Evolutionary conservation across 2,888 invertebrate genomes (phyloP).

Genomic region (Ferrisia virgata): DNA sequence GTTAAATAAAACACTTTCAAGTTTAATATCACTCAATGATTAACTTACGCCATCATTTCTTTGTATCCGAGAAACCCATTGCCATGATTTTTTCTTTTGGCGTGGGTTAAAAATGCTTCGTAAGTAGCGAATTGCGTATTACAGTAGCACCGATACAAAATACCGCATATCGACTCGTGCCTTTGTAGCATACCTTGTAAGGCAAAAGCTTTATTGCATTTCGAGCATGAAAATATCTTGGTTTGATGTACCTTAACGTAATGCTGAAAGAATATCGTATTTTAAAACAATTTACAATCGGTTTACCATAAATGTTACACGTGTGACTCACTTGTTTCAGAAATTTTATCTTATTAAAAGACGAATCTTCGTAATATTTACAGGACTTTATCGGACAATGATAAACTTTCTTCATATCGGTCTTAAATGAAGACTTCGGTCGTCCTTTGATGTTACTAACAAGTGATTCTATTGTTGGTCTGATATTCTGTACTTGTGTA

Average conservation of each 20-base stretch:
- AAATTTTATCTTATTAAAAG: slow-evolving; percentile 36
- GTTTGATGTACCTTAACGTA: slow-evolving; percentile 47
- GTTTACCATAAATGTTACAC: not conserved
- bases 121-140: slow-evolving; percentile 46
- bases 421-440: slow-evolving; percentile 18
- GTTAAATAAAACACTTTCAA: not conserved
- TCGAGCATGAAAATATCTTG: slow-evolving; percentile 45
- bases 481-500: not conserved
- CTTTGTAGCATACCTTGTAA: slow-evolving; percentile 43
- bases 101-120: slow-evolving; percentile 45
- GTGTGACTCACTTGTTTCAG: slow-evolving; percentile 1
- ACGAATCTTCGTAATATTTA: slow-evolving; percentile 21
- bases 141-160: slow-evolving; percentile 46
- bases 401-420: slow-evolving; percentile 32
- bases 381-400: slow-evolving; percentile 38
- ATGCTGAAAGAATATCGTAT: slow-evolving; percentile 33
- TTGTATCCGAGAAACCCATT: slow-evolving; percentile 7
- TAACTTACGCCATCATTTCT: slow-evolving; percentile 35
- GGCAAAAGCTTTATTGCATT: slow-evolving; percentile 46
- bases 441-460: slow-evolving; percentile 13
- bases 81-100: slow-evolving; percentile 32
- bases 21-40: not conserved
- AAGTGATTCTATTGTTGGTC: slow-evolving; percentile 9
- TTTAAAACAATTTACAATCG: not conserved
- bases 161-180: slow-evolving; percentile 46